These are phyloP conservation scores for Pluvialis apricaria DNA, from an alignment of 2,113 vertebrate genomes.

Conservation along the genomic window DNA sequence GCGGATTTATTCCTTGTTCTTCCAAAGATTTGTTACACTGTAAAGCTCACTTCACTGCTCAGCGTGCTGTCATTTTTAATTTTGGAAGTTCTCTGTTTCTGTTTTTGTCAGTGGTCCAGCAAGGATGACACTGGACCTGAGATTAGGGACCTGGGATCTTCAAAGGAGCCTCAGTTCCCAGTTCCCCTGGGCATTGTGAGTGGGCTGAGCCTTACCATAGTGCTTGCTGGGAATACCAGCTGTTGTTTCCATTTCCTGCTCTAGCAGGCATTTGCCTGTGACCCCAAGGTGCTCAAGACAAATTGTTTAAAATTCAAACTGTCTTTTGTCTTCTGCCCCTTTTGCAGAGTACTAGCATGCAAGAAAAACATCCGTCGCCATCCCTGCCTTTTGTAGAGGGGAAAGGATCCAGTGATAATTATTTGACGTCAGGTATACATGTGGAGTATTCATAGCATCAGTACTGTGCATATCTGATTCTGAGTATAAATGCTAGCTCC, in stretches of 20 bases:
- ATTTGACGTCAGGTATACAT: neutral
- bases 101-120: neutral
- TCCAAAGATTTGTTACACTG: constrained; percentile 18
- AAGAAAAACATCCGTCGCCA: neutral
- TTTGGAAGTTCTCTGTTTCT: neutral
- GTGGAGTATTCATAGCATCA: neutral
- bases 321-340: neutral
- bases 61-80: neutral
- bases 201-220: neutral
- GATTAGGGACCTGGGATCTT: neutral
- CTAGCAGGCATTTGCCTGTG: neutral
- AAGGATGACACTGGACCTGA: neutral
- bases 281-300: neutral
- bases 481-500: neutral
- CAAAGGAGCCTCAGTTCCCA: neutral
- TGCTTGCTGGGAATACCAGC: neutral
- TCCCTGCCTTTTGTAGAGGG: neutral
- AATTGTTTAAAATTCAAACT: neutral
- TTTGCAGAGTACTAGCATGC: neutral
- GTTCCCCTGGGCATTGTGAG: neutral
- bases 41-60: neutral
- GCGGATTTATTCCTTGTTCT: neutral
- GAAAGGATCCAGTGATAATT: neutral
- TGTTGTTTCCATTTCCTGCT: neutral
- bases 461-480: neutral